A percentile compares a stretch with the other conserved stretches of the same genome.
These are phyloP conservation scores for Drosophila histrio DNA, from an alignment of 2,888 invertebrate species.

Conservation along the genomic window DNA sequence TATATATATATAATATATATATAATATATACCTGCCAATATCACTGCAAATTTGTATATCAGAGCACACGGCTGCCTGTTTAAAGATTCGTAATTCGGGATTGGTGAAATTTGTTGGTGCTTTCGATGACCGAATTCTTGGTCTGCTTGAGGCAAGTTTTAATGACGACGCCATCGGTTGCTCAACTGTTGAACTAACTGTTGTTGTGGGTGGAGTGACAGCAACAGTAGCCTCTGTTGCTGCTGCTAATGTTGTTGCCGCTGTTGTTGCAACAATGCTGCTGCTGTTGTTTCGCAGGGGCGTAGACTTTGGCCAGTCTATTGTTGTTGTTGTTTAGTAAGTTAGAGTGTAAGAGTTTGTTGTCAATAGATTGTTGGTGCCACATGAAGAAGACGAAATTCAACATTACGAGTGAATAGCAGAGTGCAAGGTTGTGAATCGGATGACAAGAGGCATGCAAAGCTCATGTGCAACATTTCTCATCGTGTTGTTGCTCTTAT, in stretches of 20 bases:
- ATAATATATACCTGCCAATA: conserved; percentile 89
- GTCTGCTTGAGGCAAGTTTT: conserved; percentile 6
- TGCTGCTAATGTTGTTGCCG: neutral
- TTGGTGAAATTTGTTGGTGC: conserved; percentile 12
- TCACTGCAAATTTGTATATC: conserved; percentile 91
- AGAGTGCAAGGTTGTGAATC: conserved; percentile 33
- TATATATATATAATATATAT: too few species aligned
- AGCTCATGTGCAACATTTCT: conserved; percentile 32
- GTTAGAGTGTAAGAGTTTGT: conserved; percentile 65
- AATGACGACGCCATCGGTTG: conserved; percentile 17
- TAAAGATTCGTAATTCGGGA: conserved; percentile 66
- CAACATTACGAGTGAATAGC: conserved; percentile 45
- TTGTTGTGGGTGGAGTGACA: conserved; percentile 16
- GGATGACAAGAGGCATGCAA: conserved; percentile 44
- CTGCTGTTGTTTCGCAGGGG: conserved; percentile 36
- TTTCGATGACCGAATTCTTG: too few species aligned
- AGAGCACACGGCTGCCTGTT: conserved; percentile 90
- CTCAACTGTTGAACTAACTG: neutral
- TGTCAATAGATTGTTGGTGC: conserved; percentile 61
- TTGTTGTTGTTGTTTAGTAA: conserved; percentile 46
- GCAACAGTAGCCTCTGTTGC: neutral
- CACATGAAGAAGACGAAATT: conserved; percentile 39
- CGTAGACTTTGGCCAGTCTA: conserved; percentile 82
- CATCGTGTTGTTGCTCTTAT: neutral
- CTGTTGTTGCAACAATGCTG: conserved; percentile 33